Conservation (phyloP, 2,888 invertebrate genomes). For the Synanthedon formicaeformis region DNA sequence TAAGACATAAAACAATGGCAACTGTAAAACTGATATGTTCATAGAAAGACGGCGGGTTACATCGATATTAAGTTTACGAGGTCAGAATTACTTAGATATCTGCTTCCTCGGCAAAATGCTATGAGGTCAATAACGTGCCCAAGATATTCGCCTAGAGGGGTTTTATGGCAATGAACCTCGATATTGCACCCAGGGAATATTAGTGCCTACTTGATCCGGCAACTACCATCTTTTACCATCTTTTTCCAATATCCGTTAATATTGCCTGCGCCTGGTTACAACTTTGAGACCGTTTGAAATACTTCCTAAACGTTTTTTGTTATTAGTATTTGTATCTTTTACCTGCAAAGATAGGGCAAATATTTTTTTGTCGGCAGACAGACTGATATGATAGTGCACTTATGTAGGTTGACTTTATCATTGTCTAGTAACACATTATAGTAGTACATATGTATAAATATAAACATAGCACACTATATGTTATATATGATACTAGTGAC, state of each 20-base stretch:
- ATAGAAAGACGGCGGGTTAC: constrained; percentile 29
- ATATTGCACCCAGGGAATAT: constrained; percentile 54
- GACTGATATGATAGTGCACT: no score
- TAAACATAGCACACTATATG: no score
- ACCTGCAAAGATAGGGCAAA: no score
- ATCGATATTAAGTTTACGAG: constrained; percentile 45
- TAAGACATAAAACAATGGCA: background rate
- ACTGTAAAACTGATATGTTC: constrained; percentile 16
- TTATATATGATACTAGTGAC: no score
- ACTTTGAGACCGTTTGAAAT: constrained; percentile 34
- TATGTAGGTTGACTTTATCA: no score
- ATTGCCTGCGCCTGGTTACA: constrained; percentile 31
- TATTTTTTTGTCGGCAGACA: no score
- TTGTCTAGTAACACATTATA: no score
- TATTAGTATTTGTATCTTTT: constrained; percentile 9
- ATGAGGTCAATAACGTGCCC: constrained; percentile 46
- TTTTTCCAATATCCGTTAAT: constrained; percentile 60
- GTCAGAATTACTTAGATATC: constrained; percentile 44
- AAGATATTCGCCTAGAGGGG: constrained; percentile 44
- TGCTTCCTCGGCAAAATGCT: constrained; percentile 40
- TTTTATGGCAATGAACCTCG: constrained; percentile 53
- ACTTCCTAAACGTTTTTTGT: constrained; percentile 15
- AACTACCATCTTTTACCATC: constrained; percentile 48
- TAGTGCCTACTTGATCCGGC: constrained; percentile 52
- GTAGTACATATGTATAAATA: no score